phyloP scores from a whole-genome alignment of 1,140 invertebrate genomes.

The Diachasma alloeum region DNA sequence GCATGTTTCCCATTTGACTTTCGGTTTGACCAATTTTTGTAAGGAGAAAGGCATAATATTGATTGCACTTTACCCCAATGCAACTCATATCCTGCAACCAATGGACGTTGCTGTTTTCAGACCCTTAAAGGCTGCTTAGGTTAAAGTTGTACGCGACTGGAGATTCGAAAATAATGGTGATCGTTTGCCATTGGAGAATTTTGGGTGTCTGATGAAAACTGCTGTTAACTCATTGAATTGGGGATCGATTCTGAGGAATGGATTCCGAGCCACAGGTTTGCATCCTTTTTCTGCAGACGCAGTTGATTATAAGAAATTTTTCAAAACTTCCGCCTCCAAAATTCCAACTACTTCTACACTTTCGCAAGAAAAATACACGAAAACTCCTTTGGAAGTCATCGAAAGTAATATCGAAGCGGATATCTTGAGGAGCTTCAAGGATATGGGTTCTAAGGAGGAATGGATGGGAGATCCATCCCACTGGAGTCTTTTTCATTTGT shows the following conservation, averaged over 20 bases:
- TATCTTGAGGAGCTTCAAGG: too few relatives aligned
- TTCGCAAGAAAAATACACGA: too few relatives aligned
- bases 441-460: too few relatives aligned
- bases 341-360: too few relatives aligned
- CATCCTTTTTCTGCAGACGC: slow-evolving; percentile 4
- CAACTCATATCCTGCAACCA: slow-evolving; percentile 54
- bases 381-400: too few relatives aligned
- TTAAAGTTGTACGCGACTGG: neutral
- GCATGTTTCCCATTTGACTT: slow-evolving; percentile 53
- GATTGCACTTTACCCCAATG: slow-evolving; percentile 42
- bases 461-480: too few relatives aligned
- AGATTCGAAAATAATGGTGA: neutral
- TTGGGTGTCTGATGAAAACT: slow-evolving; percentile 9
- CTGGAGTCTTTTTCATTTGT: too few relatives aligned
- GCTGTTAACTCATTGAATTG: neutral
- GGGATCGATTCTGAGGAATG: slow-evolving; percentile 15
- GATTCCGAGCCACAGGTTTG: slow-evolving; percentile 17
- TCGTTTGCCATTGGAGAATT: neutral
- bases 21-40: slow-evolving; percentile 51
- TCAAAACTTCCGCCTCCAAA: neutral
- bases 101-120: slow-evolving; percentile 45
- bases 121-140: slow-evolving; percentile 25
- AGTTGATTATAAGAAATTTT: slow-evolving; percentile 15
- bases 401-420: too few relatives aligned
- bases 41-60: slow-evolving; percentile 36